Conservation (phyloP, 2,797 vertebrate species). For the Bradypus variegatus region DNA sequence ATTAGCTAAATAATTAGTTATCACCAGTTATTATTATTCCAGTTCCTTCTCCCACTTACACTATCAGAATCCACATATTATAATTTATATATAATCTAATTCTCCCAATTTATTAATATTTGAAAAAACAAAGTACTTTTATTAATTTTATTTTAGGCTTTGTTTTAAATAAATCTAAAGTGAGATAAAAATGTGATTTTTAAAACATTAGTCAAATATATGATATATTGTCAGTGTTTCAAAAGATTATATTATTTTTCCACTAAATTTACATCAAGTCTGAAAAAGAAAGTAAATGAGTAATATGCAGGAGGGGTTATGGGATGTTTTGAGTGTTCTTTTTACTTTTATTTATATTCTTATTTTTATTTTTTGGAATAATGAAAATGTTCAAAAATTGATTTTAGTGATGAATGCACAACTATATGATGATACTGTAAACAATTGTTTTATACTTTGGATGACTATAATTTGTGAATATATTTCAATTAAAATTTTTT, state of each 20-base stretch:
- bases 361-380: no score
- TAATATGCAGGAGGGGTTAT: no score
- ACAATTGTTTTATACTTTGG: no score
- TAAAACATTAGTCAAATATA: background rate
- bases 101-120: background rate
- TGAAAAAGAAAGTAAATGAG: background rate
- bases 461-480: no score
- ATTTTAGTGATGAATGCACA: no score
- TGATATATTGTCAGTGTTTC: background rate
- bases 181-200: background rate
- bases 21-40: background rate
- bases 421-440: no score
- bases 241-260: background rate
- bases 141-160: constrained; percentile 7
- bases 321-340: no score
- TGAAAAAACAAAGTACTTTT: background rate
- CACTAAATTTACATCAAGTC: background rate
- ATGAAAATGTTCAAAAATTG: no score
- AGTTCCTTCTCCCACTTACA: background rate
- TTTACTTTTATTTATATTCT: no score
- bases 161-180: background rate
- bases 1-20: background rate
- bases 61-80: background rate
- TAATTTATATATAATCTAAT: background rate
- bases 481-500: no score